Base-by-base conservation (phyloP, 1,140 invertebrate species). In the Penaeus chinensis region DNA sequence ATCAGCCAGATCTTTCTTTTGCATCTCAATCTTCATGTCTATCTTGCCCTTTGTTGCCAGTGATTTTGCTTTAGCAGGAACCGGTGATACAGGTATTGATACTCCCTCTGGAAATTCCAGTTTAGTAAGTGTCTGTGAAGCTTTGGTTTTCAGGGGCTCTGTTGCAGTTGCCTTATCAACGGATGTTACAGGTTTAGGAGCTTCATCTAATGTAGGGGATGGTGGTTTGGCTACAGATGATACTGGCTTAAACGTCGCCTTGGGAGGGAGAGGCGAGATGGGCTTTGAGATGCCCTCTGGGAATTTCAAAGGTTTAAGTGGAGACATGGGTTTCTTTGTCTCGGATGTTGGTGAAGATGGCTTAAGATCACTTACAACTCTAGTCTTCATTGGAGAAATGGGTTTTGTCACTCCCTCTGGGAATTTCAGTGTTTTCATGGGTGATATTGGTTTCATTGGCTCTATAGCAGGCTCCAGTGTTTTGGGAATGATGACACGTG, bases 271-370 rank as follows among this genome's bases (percentile, higher is more conserved):
- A 60, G 54, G 82, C 4, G 82, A 84, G 3, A 84, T 47, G 13
- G 69, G 69, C 54, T 84, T n/a, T 27, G 60, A 76, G 69, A 84
- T 69, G 4, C 81, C 81, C 42, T 82, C 81, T n/a, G 81, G 81
- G 63, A 82, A 69, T 32, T 65, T 82, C 27, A 82, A 18, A 16
- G 47, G 42, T 24, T 32, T 74, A 19, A 74, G 71, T 69, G 65
- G 37, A 7, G 71, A 37, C 71, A 19, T 32, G 1, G 71, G 71
- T 37, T 74, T 74, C 24, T 74, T 74, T 27, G 71, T 32, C 13
- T 32, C 24, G 0, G 71, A 27, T 32, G 22, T 24, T 27, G 7
- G 18, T 74, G 24, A 19, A 2, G 71, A 37, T 74, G 71, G 20
- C 42, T 27, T 37, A 4, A 19, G 18, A 0, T 74, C 71, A 32